Evolutionary conservation across 2,888 invertebrate species (phyloP).

Genomic region (Oscheius sp.): DNA sequence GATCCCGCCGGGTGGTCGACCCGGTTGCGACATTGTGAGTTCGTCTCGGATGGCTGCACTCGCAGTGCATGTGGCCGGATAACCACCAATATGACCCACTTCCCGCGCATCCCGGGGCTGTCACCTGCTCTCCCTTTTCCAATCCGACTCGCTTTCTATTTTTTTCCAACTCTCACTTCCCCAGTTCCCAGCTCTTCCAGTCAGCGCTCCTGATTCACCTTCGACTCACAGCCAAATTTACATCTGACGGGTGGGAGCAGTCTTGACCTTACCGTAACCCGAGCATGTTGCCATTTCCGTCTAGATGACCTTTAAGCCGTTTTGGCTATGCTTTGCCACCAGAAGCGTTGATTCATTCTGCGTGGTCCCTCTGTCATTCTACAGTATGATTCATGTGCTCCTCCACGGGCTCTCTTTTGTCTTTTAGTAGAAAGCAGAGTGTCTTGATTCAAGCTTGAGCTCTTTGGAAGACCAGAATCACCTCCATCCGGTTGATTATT

Average conservation of each 20-base stretch:
- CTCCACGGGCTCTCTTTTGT: too few relatives aligned
- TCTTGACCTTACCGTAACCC: too few relatives aligned
- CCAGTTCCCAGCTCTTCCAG: background rate
- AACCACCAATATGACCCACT: constrained; percentile 33
- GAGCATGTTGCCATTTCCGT: too few relatives aligned
- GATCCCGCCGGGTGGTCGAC: constrained; percentile 23
- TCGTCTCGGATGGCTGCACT: constrained; percentile 33
- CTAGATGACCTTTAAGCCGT: too few relatives aligned
- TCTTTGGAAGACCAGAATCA: background rate
- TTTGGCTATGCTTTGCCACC: too few relatives aligned
- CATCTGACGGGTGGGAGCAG: too few relatives aligned
- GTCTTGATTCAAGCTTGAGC: background rate
- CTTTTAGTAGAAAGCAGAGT: too few relatives aligned
- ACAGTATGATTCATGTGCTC: background rate
- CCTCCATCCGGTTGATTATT: background rate
- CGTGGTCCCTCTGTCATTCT: too few relatives aligned
- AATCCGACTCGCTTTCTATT: background rate
- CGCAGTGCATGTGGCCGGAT: constrained; percentile 31
- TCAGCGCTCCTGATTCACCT: background rate
- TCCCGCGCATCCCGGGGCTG: constrained; percentile 24
- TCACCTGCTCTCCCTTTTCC: constrained; percentile 14
- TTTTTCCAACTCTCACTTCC: background rate
- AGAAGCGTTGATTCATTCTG: too few relatives aligned
- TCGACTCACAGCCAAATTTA: too few relatives aligned
- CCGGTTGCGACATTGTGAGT: constrained; percentile 33